Percentiles rank a stretch among this genome's conserved stretches.
Evolutionary conservation across 2,888 invertebrate genomes (phyloP).

Genomic region (Zygogramma bicolorata): DNA sequence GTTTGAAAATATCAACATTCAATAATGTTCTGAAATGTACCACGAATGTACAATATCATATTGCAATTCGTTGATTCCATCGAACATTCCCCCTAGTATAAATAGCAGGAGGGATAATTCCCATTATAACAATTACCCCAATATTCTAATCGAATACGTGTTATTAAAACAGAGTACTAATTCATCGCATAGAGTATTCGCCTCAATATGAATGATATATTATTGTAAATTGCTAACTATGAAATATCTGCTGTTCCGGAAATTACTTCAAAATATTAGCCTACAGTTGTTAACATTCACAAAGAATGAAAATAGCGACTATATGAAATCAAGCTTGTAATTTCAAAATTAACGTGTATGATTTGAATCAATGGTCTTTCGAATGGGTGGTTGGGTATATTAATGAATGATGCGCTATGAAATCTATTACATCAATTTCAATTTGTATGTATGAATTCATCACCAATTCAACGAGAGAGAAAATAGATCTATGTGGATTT

Average conservation of each 20-base stretch:
- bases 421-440: slow-evolving; percentile 13
- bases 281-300: slow-evolving; percentile 50
- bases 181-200: not conserved
- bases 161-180: not conserved
- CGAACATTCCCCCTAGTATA: not conserved
- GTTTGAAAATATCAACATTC: no score
- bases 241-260: slow-evolving; percentile 10
- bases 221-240: not conserved
- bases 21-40: no score
- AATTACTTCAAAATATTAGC: slow-evolving; percentile 47
- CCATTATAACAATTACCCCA: not conserved
- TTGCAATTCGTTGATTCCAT: not conserved
- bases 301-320: slow-evolving; percentile 46
- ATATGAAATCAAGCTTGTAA: slow-evolving; percentile 50
- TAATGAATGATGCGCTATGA: slow-evolving; percentile 6
- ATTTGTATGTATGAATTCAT: not conserved
- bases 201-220: not conserved
- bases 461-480: not conserved
- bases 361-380: slow-evolving; percentile 26
- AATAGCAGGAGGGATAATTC: not conserved
- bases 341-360: slow-evolving; percentile 30
- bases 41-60: not conserved
- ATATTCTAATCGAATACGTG: not conserved
- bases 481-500: not conserved
- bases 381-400: not conserved